Conservation (phyloP, 2,113 vertebrate genomes). For the Shinisaurus crocodilurus region DNA sequence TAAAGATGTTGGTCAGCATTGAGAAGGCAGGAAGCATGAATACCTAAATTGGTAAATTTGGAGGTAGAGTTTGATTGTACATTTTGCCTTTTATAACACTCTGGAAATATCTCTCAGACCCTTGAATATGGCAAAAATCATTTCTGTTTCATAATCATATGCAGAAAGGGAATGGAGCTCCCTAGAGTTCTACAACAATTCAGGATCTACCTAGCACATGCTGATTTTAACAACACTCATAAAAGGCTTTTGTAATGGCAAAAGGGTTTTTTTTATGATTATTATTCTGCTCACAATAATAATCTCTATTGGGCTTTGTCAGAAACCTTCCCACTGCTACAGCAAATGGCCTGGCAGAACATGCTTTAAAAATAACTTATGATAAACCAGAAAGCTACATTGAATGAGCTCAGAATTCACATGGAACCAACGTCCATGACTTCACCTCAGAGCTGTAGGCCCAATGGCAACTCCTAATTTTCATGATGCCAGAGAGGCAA, state of each 20-base stretch:
- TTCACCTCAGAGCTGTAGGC: not conserved
- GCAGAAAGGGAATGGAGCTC: not conserved
- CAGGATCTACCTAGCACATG: constrained; percentile 9
- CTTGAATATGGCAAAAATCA: not conserved
- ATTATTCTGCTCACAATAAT: not conserved
- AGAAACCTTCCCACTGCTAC: constrained; percentile 14
- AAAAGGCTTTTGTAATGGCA: constrained; percentile 19
- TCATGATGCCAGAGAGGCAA: not conserved
- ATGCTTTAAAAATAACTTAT: constrained; percentile 27
- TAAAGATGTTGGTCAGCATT: not conserved
- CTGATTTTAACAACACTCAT: constrained; percentile 29
- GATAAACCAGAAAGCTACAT: constrained; percentile 51
- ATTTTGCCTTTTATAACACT: not conserved
- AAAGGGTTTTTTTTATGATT: not conserved
- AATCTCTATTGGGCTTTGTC: constrained; percentile 8
- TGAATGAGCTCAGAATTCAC: constrained; percentile 24
- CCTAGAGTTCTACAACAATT: not conserved
- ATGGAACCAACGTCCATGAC: constrained; percentile 20
- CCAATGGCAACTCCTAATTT: constrained; percentile 3
- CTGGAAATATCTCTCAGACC: not conserved
- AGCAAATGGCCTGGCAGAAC: not conserved
- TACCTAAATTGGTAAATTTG: not conserved
- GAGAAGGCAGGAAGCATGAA: not conserved
- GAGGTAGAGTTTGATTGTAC: not conserved
- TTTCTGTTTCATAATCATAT: not conserved